These are phyloP conservation scores for Neoseiulus cucumeris DNA, from an alignment of 1,140 invertebrate genomes.

Conservation along the genomic window DNA sequence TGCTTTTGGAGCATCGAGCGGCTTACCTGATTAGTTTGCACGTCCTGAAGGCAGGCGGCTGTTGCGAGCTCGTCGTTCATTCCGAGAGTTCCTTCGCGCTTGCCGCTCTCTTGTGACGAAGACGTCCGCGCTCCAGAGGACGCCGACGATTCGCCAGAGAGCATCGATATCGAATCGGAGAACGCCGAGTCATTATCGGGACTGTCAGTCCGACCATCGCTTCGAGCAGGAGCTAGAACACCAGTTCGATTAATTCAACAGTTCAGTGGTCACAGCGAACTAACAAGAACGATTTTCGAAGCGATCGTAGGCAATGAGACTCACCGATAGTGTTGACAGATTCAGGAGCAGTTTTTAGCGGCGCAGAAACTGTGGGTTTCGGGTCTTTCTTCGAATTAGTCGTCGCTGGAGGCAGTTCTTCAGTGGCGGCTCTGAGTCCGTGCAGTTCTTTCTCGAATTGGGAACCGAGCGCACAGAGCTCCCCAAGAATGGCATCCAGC, in stretches of 20 bases:
- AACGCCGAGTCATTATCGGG: conserved; percentile 94
- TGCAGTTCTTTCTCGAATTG: conserved; percentile 41
- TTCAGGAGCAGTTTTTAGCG: background rate
- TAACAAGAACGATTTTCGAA: no score
- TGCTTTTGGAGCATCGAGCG: conserved; percentile 8
- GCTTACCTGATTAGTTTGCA: conserved; percentile 11
- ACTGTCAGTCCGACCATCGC: conserved; percentile 52
- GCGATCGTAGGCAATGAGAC: background rate
- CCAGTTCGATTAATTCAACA: background rate
- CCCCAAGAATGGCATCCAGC: conserved; percentile 79
- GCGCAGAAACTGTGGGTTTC: background rate
- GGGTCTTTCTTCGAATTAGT: background rate
- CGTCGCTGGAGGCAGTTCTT: background rate
- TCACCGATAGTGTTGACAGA: background rate
- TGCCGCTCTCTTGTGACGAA: conserved; percentile 26
- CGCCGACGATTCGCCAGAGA: conserved; percentile 70
- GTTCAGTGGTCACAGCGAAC: no score
- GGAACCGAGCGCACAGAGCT: conserved; percentile 68
- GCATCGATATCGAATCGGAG: conserved; percentile 76
- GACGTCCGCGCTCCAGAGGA: conserved; percentile 51
- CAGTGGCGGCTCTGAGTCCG: background rate
- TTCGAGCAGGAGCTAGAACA: background rate
- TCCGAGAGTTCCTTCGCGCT: conserved; percentile 21
- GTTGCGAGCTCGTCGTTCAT: conserved; percentile 15
- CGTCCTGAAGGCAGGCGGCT: conserved; percentile 18